Percentiles rank a stretch among this genome's conserved stretches.
phyloP scores from a whole-genome alignment of 2,797 vertebrate species.

The Carapus acus region DNA sequence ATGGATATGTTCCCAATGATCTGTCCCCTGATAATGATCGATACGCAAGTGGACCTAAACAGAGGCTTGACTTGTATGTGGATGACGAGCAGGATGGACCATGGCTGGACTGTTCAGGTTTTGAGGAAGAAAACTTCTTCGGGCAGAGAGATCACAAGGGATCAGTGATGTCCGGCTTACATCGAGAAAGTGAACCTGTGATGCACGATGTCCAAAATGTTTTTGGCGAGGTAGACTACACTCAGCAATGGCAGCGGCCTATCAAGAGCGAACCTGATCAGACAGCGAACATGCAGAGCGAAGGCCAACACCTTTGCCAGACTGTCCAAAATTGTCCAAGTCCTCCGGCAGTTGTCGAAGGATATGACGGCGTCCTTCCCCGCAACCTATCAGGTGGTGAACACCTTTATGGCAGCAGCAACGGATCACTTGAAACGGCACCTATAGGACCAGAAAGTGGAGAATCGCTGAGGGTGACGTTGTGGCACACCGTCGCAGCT shows the following conservation, averaged over 20 bases:
- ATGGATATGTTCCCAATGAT: no score
- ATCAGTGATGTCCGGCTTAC: not conserved
- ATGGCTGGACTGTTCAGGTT: not conserved
- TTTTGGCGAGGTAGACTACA: not conserved
- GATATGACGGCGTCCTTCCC: not conserved
- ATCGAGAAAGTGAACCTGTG: slow-evolving; percentile 1
- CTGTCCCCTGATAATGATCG: no score
- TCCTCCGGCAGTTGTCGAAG: not conserved
- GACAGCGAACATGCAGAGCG: not conserved
- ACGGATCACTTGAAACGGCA: not conserved
- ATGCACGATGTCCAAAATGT: not conserved
- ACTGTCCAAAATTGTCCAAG: not conserved
- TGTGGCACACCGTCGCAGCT: not conserved
- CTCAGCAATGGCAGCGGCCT: slow-evolving; percentile 7
- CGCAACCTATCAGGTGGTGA: not conserved
- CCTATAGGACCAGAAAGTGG: not conserved
- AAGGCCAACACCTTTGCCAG: slow-evolving; percentile 4
- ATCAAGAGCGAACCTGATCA: slow-evolving; percentile 1
- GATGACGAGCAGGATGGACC: not conserved
- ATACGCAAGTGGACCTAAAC: not conserved
- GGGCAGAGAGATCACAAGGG: not conserved
- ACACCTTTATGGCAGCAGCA: not conserved
- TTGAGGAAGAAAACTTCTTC: not conserved
- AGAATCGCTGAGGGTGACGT: not conserved
- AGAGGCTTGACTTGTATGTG: not conserved